Evolutionary conservation across 2,888 invertebrate species (phyloP).

Genomic region (Drosophila pseudotalamancana): DNA sequence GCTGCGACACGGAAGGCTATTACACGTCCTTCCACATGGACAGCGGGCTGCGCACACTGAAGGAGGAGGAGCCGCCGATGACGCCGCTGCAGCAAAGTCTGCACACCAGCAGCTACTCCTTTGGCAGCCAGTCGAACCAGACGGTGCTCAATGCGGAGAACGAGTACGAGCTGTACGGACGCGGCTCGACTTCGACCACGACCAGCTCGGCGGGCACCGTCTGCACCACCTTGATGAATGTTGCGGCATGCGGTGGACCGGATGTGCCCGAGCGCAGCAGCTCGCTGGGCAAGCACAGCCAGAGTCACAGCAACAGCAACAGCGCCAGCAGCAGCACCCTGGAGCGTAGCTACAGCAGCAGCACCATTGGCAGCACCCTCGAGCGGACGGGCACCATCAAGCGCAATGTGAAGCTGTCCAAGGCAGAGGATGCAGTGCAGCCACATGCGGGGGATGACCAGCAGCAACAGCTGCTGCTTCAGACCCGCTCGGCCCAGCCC

Average conservation of each 20-base stretch:
- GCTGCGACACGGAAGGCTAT: slow-evolving; percentile 98
- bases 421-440: slow-evolving; percentile 59
- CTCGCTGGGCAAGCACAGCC: slow-evolving; percentile 87
- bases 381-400: slow-evolving; percentile 85
- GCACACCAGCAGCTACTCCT: slow-evolving; percentile 87
- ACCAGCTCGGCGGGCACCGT: slow-evolving; percentile 96
- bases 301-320: slow-evolving; percentile 85
- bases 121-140: slow-evolving; percentile 89
- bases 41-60: slow-evolving; percentile 94
- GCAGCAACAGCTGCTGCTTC: slow-evolving; percentile 46
- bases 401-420: slow-evolving; percentile 85
- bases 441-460: slow-evolving; percentile 77
- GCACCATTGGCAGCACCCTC: slow-evolving; percentile 85
- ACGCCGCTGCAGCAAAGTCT: slow-evolving; percentile 90
- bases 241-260: slow-evolving; percentile 85
- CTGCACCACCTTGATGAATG: slow-evolving; percentile 90
- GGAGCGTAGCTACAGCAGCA: slow-evolving; percentile 80
- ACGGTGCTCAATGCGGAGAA: slow-evolving; percentile 91
- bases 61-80: slow-evolving; percentile 89
- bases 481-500: slow-evolving; percentile 68
- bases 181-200: slow-evolving; percentile 95
- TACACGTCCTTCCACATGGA: slow-evolving; percentile 99
- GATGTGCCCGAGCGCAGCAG: slow-evolving; percentile 93
- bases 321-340: slow-evolving; percentile 84
- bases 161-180: slow-evolving; percentile 95